Conservation (phyloP, 2,797 vertebrate genomes). For the Scyliorhinus canicula region DNA sequence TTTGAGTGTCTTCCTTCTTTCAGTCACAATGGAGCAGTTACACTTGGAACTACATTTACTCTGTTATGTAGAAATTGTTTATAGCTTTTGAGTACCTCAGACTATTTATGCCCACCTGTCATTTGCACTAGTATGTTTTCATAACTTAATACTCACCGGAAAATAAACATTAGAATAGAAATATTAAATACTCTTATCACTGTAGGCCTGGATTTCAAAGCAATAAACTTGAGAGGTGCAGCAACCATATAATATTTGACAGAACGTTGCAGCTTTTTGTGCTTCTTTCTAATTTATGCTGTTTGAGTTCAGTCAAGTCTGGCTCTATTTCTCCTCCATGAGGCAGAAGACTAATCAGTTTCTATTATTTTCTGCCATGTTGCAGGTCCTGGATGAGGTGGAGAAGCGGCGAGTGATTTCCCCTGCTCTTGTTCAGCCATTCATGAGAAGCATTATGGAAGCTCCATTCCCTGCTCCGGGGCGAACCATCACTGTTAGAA, state of each 20-base stretch:
- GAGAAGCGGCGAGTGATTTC: constrained; percentile 92
- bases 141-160: background rate
- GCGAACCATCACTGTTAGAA: constrained; percentile 86
- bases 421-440: constrained; percentile 91
- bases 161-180: background rate
- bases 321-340: background rate
- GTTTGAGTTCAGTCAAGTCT: background rate
- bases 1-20: background rate
- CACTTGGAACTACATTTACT: background rate
- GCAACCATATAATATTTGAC: background rate
- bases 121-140: background rate
- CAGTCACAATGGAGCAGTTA: background rate
- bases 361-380: constrained; percentile 35
- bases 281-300: background rate
- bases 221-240: background rate
- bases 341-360: background rate
- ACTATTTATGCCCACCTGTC: background rate
- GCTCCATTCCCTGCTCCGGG: constrained; percentile 93
- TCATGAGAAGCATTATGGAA: constrained; percentile 97
- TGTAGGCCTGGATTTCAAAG: background rate
- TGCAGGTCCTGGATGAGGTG: constrained; percentile 92
- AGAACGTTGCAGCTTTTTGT: background rate
- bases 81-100: background rate
- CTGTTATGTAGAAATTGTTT: background rate
- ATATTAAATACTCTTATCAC: background rate